A percentile compares a stretch with the other conserved stretches of the same genome.
phyloP scores from a whole-genome alignment of 2,797 vertebrate species.

The Acomys russatus region DNA sequence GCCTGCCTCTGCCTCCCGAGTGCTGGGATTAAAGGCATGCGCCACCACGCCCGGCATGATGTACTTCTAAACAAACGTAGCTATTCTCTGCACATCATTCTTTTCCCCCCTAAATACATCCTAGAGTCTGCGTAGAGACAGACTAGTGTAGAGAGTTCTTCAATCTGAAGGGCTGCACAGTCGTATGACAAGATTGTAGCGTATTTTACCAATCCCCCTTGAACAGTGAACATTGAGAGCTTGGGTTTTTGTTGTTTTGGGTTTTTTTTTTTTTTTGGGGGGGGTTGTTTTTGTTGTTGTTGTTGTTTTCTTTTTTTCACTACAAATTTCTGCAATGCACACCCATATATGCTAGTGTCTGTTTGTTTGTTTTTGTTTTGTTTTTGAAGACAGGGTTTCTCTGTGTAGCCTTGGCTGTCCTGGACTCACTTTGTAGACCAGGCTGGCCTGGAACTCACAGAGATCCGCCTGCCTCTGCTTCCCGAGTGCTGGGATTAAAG shows the following conservation, averaged over 20 bases:
- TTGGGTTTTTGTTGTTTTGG: too few relatives aligned
- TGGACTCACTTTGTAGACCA: too few relatives aligned
- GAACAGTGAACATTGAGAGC: background rate
- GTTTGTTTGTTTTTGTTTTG: too few relatives aligned
- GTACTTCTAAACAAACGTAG: background rate
- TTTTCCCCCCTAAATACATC: background rate
- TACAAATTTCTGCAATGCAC: background rate
- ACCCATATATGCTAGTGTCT: background rate
- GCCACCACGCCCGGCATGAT: background rate
- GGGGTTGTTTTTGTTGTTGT: too few relatives aligned
- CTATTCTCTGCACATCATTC: background rate
- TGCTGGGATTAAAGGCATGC: too few relatives aligned
- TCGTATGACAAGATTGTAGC: conserved; percentile 1
- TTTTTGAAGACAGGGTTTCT: too few relatives aligned
- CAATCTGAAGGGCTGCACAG: background rate
- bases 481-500: too few relatives aligned
- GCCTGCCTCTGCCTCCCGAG: too few relatives aligned
- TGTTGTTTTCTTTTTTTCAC: background rate
- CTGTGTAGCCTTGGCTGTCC: too few relatives aligned
- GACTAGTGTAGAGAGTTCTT: background rate
- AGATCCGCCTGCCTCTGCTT: too few relatives aligned
- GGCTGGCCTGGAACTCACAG: too few relatives aligned
- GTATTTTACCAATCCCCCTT: background rate
- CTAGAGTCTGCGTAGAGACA: background rate
- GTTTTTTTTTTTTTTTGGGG: too few relatives aligned